Conservation (phyloP, 2,113 vertebrate genomes). For the Takifugu bimaculatus region DNA sequence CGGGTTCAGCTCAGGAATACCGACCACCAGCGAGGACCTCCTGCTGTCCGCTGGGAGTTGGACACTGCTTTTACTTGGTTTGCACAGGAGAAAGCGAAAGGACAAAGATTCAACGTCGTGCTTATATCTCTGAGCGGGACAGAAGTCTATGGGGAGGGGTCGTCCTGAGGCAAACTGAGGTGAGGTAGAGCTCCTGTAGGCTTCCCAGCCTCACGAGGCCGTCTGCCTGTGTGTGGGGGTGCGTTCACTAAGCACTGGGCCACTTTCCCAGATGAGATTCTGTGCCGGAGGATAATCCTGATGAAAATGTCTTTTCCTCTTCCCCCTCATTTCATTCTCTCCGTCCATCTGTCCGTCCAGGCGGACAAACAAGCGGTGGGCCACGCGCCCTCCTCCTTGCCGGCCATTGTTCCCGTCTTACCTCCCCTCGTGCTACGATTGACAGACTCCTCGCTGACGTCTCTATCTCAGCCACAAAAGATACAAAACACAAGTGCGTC, state of each 20-base stretch:
- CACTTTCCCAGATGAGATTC: conserved; percentile 60
- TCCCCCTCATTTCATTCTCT: not conserved
- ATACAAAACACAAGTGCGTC: conserved; percentile 3
- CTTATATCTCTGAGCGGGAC: not conserved
- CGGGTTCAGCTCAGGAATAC: not conserved
- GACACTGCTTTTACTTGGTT: not conserved
- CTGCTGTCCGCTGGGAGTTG: conserved; percentile 15
- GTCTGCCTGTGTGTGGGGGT: conserved; percentile 15
- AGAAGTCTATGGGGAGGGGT: conserved; percentile 34
- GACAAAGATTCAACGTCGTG: conserved; percentile 23
- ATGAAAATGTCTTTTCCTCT: conserved; percentile 47
- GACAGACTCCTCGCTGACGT: conserved; percentile 19
- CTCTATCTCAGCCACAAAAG: not conserved
- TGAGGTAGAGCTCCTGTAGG: conserved; percentile 23
- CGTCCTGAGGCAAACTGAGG: conserved; percentile 37
- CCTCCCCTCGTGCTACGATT: too few species aligned
- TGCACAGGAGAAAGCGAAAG: conserved; percentile 23
- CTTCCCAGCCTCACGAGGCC: conserved; percentile 25
- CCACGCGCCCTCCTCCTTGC: conserved; percentile 1
- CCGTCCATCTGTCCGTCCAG: conserved; percentile 5
- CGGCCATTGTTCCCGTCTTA: conserved; percentile 3
- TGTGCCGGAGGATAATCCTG: conserved; percentile 53
- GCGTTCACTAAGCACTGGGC: conserved; percentile 26
- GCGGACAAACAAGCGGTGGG: conserved; percentile 12
- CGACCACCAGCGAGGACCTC: not conserved